Evolutionary conservation across 2,113 vertebrate genomes (phyloP), one percentile per base, ranked within the genome.

Genomic region (Chrysochloris asiatica): DNA sequence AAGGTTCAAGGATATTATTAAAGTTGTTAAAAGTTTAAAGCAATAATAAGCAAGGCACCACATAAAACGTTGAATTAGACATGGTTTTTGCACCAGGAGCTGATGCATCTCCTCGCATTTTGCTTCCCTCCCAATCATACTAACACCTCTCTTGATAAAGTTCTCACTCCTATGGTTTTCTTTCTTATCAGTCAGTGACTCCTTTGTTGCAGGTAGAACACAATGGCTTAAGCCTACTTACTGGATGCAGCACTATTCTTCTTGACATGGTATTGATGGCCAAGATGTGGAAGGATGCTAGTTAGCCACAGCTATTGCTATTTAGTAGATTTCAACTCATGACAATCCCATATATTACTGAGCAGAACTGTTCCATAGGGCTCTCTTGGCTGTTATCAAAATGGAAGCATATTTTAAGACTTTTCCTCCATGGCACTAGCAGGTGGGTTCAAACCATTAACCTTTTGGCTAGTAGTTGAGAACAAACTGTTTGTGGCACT

Each of bases 1-100:
- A 50, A 84, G 86, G 89, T 93, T 95, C 89, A 95, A 95, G 88
- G 89, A 92, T 96, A 83, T 95, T 94, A 95, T 95, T 94, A 95
- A 96, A 88, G 81, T 94, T 82, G 86, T 94, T 95, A 85, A 79
- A 95, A 84, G 36, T 85, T 95, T 93, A 82, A 92, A 86, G 88
- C n/a, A 73, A 47, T 92, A 82, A 86, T 77, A 48, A 80, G 63
- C 73, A 91, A 89, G 73, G 41, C 89, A 76, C 77, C 83, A 48
- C 81, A 72, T 59, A 91, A 86, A 90, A 93, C 93, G 89, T 87
- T 92, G 93, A 91, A 88, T 94, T 93, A 94, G 87, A 93, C 50
- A 79, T 83, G 73, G 71, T 43, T 88, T 94, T 91, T 88, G 83
- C 86, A 90, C 72, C 75, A 24, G 1, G 86, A 95, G 82, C 77